Conservation (phyloP, 2,113 vertebrate species). For the Nipponia nippon region DNA sequence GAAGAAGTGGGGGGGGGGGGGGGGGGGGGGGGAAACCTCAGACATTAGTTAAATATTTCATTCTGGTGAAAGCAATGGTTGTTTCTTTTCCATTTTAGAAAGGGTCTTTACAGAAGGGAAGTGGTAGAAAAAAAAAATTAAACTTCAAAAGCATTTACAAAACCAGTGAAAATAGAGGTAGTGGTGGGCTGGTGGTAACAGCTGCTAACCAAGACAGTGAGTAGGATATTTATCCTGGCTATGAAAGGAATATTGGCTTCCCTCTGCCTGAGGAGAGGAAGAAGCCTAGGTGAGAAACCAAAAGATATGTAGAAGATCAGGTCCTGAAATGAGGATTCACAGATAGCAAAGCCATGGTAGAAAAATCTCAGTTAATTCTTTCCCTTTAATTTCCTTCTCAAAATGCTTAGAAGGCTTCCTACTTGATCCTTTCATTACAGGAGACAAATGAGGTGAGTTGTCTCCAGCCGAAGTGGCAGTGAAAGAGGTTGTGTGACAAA, state of each 20-base stretch:
- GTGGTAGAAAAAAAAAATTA: neutral
- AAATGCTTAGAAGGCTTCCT: neutral
- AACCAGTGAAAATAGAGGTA: neutral
- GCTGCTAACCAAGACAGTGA: neutral
- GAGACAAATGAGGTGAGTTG: neutral
- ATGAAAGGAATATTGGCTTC: neutral
- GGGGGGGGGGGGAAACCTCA: neutral
- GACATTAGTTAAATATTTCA: neutral
- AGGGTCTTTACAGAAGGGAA: neutral
- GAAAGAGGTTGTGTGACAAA: neutral
- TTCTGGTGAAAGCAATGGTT: neutral
- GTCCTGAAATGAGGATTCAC: neutral
- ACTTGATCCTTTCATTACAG: neutral
- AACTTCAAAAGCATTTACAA: neutral
- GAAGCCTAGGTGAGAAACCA: neutral
- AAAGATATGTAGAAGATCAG: neutral
- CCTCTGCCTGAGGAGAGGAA: neutral
- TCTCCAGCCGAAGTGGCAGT: neutral
- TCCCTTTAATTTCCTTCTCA: neutral
- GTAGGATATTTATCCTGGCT: neutral
- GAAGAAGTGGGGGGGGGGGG: too few species aligned
- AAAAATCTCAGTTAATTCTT: neutral
- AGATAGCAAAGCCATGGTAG: neutral
- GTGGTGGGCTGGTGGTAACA: neutral
- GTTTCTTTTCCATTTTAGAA: neutral